Conservation (phyloP, 2,888 invertebrate genomes). For the Parascotia fuliginaria region DNA sequence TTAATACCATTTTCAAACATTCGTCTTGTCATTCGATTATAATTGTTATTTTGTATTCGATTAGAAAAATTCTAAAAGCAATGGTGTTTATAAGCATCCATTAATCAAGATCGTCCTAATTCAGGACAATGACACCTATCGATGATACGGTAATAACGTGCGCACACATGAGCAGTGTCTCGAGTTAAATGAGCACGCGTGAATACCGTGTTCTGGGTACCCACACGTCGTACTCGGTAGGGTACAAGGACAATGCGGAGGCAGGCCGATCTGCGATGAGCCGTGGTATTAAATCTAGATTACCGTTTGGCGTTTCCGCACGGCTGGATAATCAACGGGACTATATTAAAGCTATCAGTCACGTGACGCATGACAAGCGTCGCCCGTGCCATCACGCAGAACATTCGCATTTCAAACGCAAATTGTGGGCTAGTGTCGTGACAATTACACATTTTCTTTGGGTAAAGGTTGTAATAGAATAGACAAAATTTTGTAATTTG, state of each 20-base stretch:
- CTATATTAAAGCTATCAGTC: conserved; percentile 84
- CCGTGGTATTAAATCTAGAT: conserved; percentile 83
- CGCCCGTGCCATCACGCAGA: conserved; percentile 64
- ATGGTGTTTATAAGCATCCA: not conserved
- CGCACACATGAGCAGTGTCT: conserved; percentile 22
- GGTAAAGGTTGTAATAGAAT: conserved; percentile 29
- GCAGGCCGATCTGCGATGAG: conserved; percentile 66
- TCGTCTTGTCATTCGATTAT: too few species aligned
- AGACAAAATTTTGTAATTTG: not conserved
- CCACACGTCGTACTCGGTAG: conserved; percentile 31
- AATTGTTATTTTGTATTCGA: too few species aligned
- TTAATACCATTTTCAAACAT: conserved; percentile 12
- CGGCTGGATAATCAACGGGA: conserved; percentile 79
- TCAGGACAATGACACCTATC: conserved; percentile 15
- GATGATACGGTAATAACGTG: conserved; percentile 9
- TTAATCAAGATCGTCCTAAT: conserved; percentile 1
- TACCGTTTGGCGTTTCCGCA: conserved; percentile 80
- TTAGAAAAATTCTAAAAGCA: too few species aligned
- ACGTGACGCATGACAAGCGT: conserved; percentile 71
- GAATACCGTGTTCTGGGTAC: conserved; percentile 19
- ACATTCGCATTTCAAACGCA: conserved; percentile 65
- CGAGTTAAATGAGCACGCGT: conserved; percentile 31
- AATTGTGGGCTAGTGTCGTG: conserved; percentile 56
- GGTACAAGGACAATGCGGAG: conserved; percentile 55
- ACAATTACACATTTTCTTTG: conserved; percentile 58